Evolutionary conservation across 2,113 vertebrate genomes (phyloP).

Genomic region (Cynopterus brachyotis): DNA sequence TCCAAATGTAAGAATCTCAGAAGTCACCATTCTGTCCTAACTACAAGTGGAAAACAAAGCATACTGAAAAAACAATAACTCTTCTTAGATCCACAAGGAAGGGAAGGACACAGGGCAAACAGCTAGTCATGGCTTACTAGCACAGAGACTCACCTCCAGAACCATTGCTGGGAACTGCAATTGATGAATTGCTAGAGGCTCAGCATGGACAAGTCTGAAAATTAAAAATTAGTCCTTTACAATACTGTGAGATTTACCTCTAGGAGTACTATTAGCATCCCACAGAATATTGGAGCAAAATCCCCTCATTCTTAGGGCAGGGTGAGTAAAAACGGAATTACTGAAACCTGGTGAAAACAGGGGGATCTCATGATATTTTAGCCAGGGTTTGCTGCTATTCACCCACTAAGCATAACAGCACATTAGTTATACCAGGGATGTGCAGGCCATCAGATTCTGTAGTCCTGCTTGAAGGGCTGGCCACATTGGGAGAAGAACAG

Average conservation of each 20-base stretch:
- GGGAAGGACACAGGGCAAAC: neutral
- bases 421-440: neutral
- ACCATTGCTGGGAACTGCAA: neutral
- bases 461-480: neutral
- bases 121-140: neutral
- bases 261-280: neutral
- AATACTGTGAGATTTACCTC: neutral
- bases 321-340: neutral
- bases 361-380: neutral
- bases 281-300: neutral
- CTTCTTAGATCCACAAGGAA: neutral
- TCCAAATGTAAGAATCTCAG: neutral
- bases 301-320: neutral
- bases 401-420: neutral
- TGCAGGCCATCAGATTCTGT: too few relatives aligned
- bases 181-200: neutral
- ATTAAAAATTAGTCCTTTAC: neutral
- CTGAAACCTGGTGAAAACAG: neutral
- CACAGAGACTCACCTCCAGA: neutral
- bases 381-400: neutral
- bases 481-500: neutral
- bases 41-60: neutral
- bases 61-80: neutral
- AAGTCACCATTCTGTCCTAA: neutral
- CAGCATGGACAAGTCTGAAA: neutral